Evolutionary conservation across 2,797 vertebrate species (phyloP), one percentile per base, ranked within the genome.

Genomic region (Pelodytes ibericus): DNA sequence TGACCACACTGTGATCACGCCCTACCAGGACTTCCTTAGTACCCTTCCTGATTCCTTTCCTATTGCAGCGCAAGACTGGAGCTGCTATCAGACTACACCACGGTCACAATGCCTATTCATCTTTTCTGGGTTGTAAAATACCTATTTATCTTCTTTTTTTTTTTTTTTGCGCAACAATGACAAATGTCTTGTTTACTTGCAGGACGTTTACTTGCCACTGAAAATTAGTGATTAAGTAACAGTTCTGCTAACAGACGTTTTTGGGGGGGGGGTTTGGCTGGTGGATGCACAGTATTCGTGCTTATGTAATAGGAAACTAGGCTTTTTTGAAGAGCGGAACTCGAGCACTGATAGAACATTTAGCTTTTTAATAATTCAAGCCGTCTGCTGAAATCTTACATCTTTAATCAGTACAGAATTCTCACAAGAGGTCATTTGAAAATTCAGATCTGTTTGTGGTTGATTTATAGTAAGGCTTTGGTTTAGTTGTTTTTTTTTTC

Each of bases 11-110:
- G 74, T 75, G 58, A 71, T 79, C 60, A 75, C 68, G 60, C 36
- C 69, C 39, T 74, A 0, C 69, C 82, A 79, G 78, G 60, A 29
- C 51, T 81, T 82, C 64, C 83, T 80, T 70, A 30, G 47, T 18
- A 73, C 30, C 36, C 74, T 51, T 22, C 15, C 81, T 82, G 80
- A 27, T 13, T 70, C 22, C 47, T 70, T 66, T 57, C 31, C 31
- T 68, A 61, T 67, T 60, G 29, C 64, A 33, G 15, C 29, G 47
- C 13, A 53, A 20, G 49, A 30, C 29, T 71, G 31, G 47, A 60
- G 27, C 22, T 29, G 9, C 26, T 49, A 33, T 78, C 26, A 33
- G 66, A 70, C 30, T 24, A 16, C 20, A 53, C 49, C 49, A 53
- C 49, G 3, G 6, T 53, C 7, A 24, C 49, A 53, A 53, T 15